Evolutionary conservation across 2,113 vertebrate species (phyloP).

Genomic region (Alaudala cheleensis): DNA sequence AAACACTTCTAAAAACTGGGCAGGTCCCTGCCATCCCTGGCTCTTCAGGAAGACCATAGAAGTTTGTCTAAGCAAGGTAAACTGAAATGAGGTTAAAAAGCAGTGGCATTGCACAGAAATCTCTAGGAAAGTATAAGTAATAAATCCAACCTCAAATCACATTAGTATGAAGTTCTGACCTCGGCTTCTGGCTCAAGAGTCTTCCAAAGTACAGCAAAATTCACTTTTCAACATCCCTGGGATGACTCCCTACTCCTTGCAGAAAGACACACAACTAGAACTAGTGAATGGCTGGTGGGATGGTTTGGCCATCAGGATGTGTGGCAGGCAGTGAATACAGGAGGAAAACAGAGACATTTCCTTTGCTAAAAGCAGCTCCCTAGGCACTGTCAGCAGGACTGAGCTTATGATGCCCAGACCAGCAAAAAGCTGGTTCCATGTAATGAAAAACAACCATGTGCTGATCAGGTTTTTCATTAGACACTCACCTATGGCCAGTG

Average conservation of each 20-base stretch:
- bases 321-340: not conserved
- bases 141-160: not conserved
- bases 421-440: not conserved
- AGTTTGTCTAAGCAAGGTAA: not conserved
- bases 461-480: not conserved
- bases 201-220: not conserved
- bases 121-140: not conserved
- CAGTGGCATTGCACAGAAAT: not conserved
- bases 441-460: not conserved
- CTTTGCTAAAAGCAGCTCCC: not conserved
- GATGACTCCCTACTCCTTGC: not conserved
- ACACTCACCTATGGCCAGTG: not conserved
- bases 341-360: not conserved
- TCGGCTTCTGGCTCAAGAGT: not conserved
- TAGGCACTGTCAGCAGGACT: not conserved
- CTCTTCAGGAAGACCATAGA: not conserved
- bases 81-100: not conserved
- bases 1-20: not conserved
- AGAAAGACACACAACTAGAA: not conserved
- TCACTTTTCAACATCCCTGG: not conserved
- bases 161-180: not conserved
- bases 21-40: not conserved
- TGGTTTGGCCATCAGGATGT: fast-evolving
- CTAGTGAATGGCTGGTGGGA: not conserved
- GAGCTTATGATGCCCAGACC: not conserved